phyloP scores from a whole-genome alignment of 2,797 vertebrate species.

The Caiman crocodilus region DNA sequence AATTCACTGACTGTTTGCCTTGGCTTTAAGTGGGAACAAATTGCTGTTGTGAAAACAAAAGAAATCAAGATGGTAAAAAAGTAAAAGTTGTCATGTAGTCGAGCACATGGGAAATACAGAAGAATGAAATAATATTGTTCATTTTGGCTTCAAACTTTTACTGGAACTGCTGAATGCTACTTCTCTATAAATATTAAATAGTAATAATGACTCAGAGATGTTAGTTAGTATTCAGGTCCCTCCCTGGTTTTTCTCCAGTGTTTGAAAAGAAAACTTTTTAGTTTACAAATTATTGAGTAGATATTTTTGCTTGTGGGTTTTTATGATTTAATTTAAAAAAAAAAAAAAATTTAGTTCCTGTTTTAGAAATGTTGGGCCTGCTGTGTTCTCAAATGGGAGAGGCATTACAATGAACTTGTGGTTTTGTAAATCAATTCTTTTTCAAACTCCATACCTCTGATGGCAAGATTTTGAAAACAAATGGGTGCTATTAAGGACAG shows the following conservation, averaged over 20 bases:
- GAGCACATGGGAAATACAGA: background rate
- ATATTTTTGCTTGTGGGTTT: background rate
- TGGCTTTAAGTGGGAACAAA: background rate
- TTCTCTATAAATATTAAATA: too few species aligned
- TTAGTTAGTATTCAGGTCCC: too few species aligned
- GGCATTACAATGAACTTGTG: background rate
- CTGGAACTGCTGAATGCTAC: background rate
- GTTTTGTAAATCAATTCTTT: background rate
- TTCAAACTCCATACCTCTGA: background rate
- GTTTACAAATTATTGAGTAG: too few species aligned
- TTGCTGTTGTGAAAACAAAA: background rate
- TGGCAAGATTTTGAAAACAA: background rate
- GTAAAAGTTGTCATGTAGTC: background rate
- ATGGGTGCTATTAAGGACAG: background rate
- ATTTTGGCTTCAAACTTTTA: background rate
- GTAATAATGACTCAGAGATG: too few species aligned
- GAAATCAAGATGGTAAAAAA: background rate
- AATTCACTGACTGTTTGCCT: background rate
- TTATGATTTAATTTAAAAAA: too few species aligned
- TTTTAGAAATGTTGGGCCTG: background rate
- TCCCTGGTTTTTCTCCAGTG: too few species aligned
- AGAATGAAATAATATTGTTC: background rate
- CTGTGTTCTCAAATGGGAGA: background rate
- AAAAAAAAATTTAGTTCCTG: background rate
- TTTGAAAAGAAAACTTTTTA: too few species aligned